phyloP scores from a whole-genome alignment of 2,113 vertebrate species.

The Gavia stellata region DNA sequence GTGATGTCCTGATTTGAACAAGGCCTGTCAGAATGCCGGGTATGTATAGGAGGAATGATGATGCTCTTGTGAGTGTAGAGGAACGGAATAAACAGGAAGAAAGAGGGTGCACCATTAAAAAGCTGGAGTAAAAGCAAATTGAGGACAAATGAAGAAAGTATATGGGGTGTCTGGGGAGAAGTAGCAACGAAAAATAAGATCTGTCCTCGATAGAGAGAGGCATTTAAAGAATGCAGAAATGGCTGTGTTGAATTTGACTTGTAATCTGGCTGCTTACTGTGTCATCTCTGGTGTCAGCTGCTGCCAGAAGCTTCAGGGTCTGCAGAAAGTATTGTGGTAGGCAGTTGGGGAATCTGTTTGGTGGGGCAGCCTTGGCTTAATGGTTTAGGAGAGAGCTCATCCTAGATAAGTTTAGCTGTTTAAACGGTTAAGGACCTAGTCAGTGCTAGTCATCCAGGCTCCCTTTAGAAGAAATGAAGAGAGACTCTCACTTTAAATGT shows the following conservation, averaged over 20 bases:
- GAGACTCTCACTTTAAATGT: not conserved
- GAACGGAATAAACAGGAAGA: not conserved
- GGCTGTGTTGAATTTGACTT: not conserved
- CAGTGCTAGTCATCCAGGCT: not conserved
- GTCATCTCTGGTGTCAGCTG: not conserved
- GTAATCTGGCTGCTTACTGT: not conserved
- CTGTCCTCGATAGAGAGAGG: not conserved
- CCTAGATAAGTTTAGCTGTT: not conserved
- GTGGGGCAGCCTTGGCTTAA: not conserved
- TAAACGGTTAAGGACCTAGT: not conserved
- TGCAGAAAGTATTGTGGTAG: not conserved
- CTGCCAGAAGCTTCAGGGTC: not conserved
- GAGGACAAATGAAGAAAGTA: not conserved
- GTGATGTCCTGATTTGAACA: not conserved
- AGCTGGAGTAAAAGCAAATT: not conserved
- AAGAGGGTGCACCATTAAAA: not conserved
- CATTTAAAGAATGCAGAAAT: not conserved
- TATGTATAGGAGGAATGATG: accelerated
- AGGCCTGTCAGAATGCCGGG: not conserved
- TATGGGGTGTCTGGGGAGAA: not conserved
- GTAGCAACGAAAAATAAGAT: not conserved
- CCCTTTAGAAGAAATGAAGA: not conserved
- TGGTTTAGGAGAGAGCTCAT: not conserved
- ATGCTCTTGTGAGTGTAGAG: not conserved
- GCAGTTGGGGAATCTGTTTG: not conserved